Conservation (phyloP, 2,797 vertebrate genomes). For the Phalloptychus januarius region DNA sequence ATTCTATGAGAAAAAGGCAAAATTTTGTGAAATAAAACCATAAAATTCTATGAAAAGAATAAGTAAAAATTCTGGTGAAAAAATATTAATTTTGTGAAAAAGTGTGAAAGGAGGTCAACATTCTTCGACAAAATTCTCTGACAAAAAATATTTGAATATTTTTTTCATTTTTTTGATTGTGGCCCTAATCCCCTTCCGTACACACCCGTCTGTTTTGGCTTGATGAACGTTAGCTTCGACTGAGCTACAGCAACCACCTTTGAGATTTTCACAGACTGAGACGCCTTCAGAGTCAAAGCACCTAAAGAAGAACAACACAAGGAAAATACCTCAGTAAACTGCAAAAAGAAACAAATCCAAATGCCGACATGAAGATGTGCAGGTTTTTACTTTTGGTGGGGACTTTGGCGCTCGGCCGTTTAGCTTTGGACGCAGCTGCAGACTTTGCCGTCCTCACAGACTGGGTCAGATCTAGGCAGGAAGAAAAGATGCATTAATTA, state of each 20-base stretch:
- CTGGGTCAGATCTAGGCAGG: slow-evolving; percentile 52
- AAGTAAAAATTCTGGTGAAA: no score
- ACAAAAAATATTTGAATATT: no score
- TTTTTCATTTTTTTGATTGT: not conserved
- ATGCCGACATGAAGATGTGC: not conserved
- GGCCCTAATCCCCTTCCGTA: not conserved
- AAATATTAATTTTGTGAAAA: no score
- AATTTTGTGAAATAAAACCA: no score
- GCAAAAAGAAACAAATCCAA: not conserved
- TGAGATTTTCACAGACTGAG: slow-evolving; percentile 64
- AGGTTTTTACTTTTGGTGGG: slow-evolving; percentile 52
- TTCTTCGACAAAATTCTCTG: no score
- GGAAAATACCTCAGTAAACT: not conserved
- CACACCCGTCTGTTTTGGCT: slow-evolving; percentile 85
- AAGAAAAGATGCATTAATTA: no score
- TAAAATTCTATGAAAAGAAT: no score
- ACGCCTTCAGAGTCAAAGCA: slow-evolving; percentile 61
- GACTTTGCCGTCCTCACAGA: slow-evolving; percentile 49
- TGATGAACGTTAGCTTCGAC: slow-evolving; percentile 87
- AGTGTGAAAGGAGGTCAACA: no score
- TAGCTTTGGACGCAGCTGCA: slow-evolving; percentile 38
- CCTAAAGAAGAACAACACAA: slow-evolving; percentile 37
- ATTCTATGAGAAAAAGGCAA: no score
- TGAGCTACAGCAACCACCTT: slow-evolving; percentile 86
- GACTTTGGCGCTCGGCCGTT: slow-evolving; percentile 53